Evolutionary conservation across 2,797 vertebrate species (phyloP), one percentile per base, ranked within the genome.

Genomic region (Podargus strigoides): DNA sequence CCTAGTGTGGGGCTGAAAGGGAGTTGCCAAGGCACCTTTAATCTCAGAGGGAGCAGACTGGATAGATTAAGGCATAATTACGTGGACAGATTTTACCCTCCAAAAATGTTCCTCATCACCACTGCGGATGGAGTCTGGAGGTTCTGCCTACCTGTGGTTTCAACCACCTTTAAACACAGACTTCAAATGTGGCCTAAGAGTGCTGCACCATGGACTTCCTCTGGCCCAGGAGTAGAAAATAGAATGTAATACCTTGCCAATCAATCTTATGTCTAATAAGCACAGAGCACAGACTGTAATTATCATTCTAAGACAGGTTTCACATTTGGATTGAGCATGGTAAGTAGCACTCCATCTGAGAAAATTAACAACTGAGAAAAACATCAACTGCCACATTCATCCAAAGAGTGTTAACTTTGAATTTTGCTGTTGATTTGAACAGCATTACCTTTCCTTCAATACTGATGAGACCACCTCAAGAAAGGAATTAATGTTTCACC

Each of bases 321-420:
- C 91, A 81, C 59, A 73, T 88, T 90, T 82, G 69, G 63, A 81
- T 72, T 42, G 55, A 84, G 32, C 34, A 68, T 86, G 86, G 91
- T n/a, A n/a, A 95, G 59, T 50, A 73, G 55, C 34, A 64, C 24
- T 50, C 67, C 52, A 74, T 66, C 78, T 47, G 56, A 94, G 46
- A 91, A 94, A 92, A 79, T 69, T 41, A 93, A 87, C 39, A 85
- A 47, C 79, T 18, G 18, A 80, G 68, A 69, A 92, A 92, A 89
- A 58, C 27, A 53, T n/a, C n/a, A 95, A 91, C 46, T 52, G 42
- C 68, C 75, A 64, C 12, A 62, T 55, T 62, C 37, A 55, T 52
- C 55, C 76, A 66, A 72, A 85, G 62, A 44, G n/a, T 4, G 36
- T 46, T 77, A 85, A 74, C 78, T 91, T 87, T 34, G 11, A 70